Percentiles rank a stretch among this genome's conserved stretches.
Evolutionary conservation across 2,888 invertebrate species (phyloP).

Genomic region (Aethes cnicana): DNA sequence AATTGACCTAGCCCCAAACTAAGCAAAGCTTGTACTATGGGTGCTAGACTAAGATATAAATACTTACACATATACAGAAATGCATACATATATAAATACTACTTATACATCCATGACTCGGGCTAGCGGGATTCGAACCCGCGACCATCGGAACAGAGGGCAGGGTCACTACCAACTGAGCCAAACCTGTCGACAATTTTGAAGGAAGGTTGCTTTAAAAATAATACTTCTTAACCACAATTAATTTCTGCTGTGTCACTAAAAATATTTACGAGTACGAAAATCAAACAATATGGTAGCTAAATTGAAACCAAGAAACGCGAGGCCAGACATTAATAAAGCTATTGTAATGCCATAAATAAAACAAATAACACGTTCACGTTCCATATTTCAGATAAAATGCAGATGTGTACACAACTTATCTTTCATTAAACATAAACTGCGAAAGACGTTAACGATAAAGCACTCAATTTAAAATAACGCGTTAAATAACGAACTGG

Average conservation of each 20-base stretch:
- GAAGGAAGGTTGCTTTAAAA: no score
- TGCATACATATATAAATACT: no score
- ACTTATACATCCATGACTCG: background rate
- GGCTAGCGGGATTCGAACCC: conserved; percentile 5
- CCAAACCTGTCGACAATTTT: no score
- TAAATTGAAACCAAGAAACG: background rate
- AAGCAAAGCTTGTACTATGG: no score
- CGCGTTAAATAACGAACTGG: background rate
- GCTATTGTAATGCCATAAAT: conserved; percentile 33
- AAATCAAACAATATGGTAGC: background rate
- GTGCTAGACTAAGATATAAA: no score
- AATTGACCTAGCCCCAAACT: no score
- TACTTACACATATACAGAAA: no score
- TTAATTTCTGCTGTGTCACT: no score
- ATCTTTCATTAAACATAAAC: conserved; percentile 20
- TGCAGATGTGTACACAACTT: conserved; percentile 11
- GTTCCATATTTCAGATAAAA: background rate
- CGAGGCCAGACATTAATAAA: conserved; percentile 2
- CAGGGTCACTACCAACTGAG: no score
- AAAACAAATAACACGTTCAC: conserved; percentile 35
- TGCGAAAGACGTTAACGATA: background rate
- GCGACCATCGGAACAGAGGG: conserved; percentile 13
- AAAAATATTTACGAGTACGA: no score
- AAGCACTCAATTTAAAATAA: conserved; percentile 9
- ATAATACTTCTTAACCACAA: no score